These are phyloP conservation scores for Eumaeus atala DNA, from an alignment of 1,140 invertebrate species.

Conservation along the genomic window DNA sequence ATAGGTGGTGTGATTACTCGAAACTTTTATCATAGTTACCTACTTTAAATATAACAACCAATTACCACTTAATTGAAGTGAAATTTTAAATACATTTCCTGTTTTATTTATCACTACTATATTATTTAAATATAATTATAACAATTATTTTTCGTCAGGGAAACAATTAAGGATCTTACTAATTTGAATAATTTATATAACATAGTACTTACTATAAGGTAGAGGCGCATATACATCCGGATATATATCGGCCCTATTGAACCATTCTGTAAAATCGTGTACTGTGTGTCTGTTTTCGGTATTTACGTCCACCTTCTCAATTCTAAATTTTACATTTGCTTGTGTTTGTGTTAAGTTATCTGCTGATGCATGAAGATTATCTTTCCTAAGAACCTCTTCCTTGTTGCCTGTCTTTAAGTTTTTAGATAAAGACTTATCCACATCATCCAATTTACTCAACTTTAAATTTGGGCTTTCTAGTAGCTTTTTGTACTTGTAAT, in stretches of 20 bases:
- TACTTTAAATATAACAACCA: too few species aligned
- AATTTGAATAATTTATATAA: too few species aligned
- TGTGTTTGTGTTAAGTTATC: not conserved
- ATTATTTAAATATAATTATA: too few species aligned
- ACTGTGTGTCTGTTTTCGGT: constrained; percentile 48
- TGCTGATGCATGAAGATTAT: constrained; percentile 7
- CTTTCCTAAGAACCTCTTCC: not conserved
- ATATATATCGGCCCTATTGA: constrained; percentile 56
- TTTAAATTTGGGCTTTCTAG: constrained; percentile 28
- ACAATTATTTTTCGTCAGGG: too few species aligned
- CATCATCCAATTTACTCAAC: not conserved
- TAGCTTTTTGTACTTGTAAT: constrained; percentile 52
- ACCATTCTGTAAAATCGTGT: constrained; percentile 52
- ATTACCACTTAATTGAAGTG: too few species aligned
- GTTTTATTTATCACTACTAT: too few species aligned
- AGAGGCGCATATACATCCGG: constrained; percentile 65
- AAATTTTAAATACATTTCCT: too few species aligned
- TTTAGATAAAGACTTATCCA: not conserved
- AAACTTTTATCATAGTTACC: too few species aligned
- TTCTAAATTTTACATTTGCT: constrained; percentile 15
- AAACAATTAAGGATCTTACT: too few species aligned
- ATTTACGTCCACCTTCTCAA: constrained; percentile 16
- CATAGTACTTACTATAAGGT: constrained; percentile 56
- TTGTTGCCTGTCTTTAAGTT: not conserved
- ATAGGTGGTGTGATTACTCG: too few species aligned